These are phyloP conservation scores for Oscheius onirici DNA, from an alignment of 2,888 invertebrate species.

Conservation along the genomic window DNA sequence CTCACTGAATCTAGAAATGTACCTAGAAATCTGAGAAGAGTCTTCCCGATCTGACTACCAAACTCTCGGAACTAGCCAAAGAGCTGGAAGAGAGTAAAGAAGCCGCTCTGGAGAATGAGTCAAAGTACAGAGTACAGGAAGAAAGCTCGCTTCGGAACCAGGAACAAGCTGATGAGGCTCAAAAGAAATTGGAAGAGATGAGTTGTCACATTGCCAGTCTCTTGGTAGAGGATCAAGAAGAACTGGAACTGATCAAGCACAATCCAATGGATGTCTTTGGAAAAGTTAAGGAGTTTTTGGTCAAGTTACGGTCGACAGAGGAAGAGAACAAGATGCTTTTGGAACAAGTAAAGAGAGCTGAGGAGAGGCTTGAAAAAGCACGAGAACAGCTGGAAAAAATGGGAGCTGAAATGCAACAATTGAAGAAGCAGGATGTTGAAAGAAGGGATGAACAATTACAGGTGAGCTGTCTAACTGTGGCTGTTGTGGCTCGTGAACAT, in stretches of 20 bases:
- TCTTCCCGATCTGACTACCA: constrained; percentile 39
- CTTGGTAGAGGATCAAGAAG: constrained; percentile 12
- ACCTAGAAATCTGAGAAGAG: constrained; percentile 21
- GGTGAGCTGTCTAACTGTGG: no score
- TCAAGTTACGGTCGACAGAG: background rate
- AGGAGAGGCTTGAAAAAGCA: constrained; percentile 14
- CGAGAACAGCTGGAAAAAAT: constrained; percentile 34
- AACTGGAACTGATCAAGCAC: constrained; percentile 10
- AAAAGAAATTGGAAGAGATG: constrained; percentile 16
- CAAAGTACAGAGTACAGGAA: constrained; percentile 17
- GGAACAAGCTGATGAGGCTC: background rate
- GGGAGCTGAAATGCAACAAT: constrained; percentile 39
- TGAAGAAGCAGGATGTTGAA: constrained; percentile 35
- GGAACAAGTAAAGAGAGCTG: constrained; percentile 6
- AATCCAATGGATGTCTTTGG: background rate
- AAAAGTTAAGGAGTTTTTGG: constrained; percentile 1
- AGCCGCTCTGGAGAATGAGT: constrained; percentile 37
- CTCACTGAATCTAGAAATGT: background rate
- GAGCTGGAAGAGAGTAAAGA: constrained; percentile 36
- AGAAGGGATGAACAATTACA: constrained; percentile 26
- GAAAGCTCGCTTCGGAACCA: background rate
- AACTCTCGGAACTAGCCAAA: constrained; percentile 39
- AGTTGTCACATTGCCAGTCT: constrained; percentile 24
- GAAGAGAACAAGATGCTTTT: constrained; percentile 8
- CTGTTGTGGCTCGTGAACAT: no score